Percentiles rank a stretch among this genome's conserved stretches.
Evolutionary conservation across 2,113 vertebrate genomes (phyloP).

Genomic region (human): DNA sequence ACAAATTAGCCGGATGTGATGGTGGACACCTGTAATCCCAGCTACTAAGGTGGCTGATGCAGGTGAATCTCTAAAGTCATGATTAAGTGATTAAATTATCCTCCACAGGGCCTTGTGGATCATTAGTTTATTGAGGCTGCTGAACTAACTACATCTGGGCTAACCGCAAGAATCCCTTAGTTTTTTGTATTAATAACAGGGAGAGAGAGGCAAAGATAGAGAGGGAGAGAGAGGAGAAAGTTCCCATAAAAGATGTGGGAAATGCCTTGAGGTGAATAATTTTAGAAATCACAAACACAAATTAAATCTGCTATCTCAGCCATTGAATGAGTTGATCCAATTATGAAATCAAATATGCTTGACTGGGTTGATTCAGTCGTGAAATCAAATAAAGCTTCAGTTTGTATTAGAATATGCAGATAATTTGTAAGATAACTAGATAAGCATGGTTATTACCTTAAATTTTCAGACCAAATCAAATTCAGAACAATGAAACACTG

Average conservation of each 20-base stretch:
- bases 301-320: slow-evolving; percentile 45
- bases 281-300: slow-evolving; percentile 35
- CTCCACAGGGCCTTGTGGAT: not conserved
- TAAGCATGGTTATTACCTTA: not conserved
- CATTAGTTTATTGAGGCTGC: slow-evolving; percentile 57
- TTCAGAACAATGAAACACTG: not conserved
- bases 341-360: not conserved
- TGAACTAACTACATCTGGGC: slow-evolving; percentile 63
- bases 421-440: not conserved
- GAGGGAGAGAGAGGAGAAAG: not conserved
- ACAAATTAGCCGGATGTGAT: too few species aligned
- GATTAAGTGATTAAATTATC: slow-evolving; percentile 66
- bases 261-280: slow-evolving; percentile 58
- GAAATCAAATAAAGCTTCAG: slow-evolving; percentile 33
- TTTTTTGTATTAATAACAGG: slow-evolving; percentile 51
- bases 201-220: not conserved
- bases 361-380: slow-evolving; percentile 58
- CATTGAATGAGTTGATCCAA: slow-evolving; percentile 60
- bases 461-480: not conserved
- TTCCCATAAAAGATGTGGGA: not conserved
- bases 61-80: not conserved
- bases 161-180: slow-evolving; percentile 60
- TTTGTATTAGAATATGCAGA: slow-evolving; percentile 7
- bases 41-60: too few species aligned
- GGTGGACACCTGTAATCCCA: too few species aligned